phyloP scores from a whole-genome alignment of 2,113 vertebrate species.

The Ia io region DNA sequence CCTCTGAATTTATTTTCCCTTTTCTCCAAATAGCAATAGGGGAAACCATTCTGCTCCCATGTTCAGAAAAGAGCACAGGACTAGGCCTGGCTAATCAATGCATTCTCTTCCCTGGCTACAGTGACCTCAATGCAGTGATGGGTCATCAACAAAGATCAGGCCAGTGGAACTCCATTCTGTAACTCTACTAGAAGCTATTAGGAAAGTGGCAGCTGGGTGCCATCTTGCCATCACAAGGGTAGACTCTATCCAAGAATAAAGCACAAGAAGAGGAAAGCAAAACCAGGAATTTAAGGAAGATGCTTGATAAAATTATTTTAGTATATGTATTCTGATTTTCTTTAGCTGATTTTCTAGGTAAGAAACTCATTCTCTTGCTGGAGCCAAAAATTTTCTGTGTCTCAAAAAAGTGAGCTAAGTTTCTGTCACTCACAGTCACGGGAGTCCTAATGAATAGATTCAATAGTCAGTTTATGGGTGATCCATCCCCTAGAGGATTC shows the following conservation, averaged over 20 bases:
- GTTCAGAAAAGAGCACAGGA: not conserved
- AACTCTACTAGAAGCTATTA: not conserved
- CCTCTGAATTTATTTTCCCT: not conserved
- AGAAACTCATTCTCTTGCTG: not conserved
- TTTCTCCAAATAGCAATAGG: not conserved
- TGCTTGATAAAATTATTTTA: not conserved
- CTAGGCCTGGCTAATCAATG: not conserved
- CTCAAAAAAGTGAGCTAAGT: not conserved
- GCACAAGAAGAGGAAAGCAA: not conserved
- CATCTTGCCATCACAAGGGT: not conserved
- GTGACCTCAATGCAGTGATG: not conserved
- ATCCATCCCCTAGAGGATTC: not conserved
- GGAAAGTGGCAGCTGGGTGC: not conserved
- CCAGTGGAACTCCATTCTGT: not conserved
- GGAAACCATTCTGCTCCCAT: not conserved
- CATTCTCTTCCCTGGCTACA: not conserved
- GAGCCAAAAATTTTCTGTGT: not conserved
- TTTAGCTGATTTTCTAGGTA: not conserved
- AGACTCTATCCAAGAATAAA: not conserved
- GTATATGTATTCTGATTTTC: not conserved
- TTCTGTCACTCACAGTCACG: not conserved
- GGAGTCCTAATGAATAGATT: not conserved
- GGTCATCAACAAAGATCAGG: not conserved
- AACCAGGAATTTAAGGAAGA: not conserved
- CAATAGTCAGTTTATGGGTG: not conserved